These are phyloP conservation scores for Lycodopsis pacificus DNA, from an alignment of 2,797 vertebrate species.

Conservation along the genomic window DNA sequence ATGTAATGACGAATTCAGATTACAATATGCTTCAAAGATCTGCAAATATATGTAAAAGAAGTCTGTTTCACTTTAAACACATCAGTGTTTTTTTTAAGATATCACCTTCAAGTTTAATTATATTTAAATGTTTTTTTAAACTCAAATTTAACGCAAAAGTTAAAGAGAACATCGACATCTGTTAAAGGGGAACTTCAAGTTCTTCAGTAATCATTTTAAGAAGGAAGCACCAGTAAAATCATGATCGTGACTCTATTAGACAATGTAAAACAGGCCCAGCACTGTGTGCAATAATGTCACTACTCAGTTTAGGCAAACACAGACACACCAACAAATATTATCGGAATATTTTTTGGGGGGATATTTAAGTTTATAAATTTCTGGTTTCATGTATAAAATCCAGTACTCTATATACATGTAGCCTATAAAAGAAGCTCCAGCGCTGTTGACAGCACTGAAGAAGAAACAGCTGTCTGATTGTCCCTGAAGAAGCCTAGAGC, in stretches of 20 bases:
- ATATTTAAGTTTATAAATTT: conserved; percentile 11
- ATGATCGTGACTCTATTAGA: not conserved
- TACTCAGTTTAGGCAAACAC: not conserved
- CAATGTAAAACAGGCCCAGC: conserved; percentile 6
- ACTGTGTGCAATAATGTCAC: not conserved
- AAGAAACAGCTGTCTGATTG: conserved; percentile 60
- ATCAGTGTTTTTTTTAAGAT: not conserved
- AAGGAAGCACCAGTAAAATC: conserved; percentile 25
- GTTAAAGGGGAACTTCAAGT: not conserved
- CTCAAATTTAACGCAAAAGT: not conserved
- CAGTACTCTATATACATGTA: conserved; percentile 21
- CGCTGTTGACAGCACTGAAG: conserved; percentile 58
- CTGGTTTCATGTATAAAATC: conserved; percentile 19
- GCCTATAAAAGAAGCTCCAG: conserved; percentile 23
- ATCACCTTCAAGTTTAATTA: not conserved
- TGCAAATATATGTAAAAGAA: not conserved
- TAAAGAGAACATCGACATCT: not conserved
- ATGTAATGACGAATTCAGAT: not conserved
- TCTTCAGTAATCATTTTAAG: conserved; percentile 12
- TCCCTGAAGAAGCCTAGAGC: conserved; percentile 11
- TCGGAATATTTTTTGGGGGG: not conserved
- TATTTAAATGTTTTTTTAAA: not conserved
- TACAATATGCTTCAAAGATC: not conserved
- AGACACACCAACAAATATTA: not conserved
- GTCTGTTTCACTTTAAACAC: not conserved